Base-by-base conservation (phyloP, 1,140 invertebrate species). In the Polypedilum pembai region DNA sequence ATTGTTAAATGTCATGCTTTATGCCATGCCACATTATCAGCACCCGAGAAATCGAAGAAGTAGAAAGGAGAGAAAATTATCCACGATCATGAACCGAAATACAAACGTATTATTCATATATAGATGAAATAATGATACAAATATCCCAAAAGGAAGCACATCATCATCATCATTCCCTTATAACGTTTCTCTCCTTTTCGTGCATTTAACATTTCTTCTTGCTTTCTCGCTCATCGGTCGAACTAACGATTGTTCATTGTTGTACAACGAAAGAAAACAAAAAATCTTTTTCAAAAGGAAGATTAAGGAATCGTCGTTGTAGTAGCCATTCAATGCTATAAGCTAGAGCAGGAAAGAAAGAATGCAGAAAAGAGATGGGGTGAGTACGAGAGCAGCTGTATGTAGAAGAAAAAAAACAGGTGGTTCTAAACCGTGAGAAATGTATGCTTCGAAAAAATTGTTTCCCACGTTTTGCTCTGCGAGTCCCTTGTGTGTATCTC, bases 151-250 rank as follows among this genome's bases (percentile, higher is more conserved):
- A 69, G 65, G 65, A 69, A 69, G 65, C 65, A 21, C 17, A 69
- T 56, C 45, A 56, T 56, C 45, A 56, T 56, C 45, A 56, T 56
- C 41, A 45, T 45, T 45, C n/a, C n/a, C 45, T 56, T 56, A 56
- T 20, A 69, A 69, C 65, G 65, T 69, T 69, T 69, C 65, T 69
- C 65, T 69, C 65, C 65, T 69, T 69, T 69, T 69, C 65, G 17
- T 69, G 65, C 65, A 69, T 69, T 69, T 18, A 69, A 69, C 18
- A 20, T 69, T 69, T 69, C 10, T 69, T 69, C 7, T 66, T 56
- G 8, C n/a, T 56, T 8, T 17, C 10, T 56, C 45, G n/a, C 45
- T 56, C 1, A 2, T 56, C 45, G 24, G 24, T 33, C 24, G 24
- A 33, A 1, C 24, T 33, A 33, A 33, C 24, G 24, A 33, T 33